phyloP scores from a whole-genome alignment of 2,113 vertebrate species.

The Lepisosteus osseus region DNA sequence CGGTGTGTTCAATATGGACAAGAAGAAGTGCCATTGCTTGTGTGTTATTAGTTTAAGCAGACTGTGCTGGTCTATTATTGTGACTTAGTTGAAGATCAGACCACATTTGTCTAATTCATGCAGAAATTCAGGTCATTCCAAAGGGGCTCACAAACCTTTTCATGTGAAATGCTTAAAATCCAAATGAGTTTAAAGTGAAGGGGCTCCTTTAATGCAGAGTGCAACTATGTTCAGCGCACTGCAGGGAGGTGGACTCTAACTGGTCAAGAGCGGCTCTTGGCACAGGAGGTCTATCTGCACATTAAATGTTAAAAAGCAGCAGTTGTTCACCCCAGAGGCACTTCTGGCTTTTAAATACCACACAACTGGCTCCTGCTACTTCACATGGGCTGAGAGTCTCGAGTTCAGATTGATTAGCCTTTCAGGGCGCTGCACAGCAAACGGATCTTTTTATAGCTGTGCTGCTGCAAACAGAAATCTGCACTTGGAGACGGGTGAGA shows the following conservation, averaged over 20 bases:
- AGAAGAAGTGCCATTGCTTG: no score
- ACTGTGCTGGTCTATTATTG: no score
- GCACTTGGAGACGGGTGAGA: not conserved
- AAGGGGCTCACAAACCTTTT: not conserved
- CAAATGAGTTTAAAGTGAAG: no score
- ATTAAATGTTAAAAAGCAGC: not conserved
- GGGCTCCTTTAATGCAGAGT: no score
- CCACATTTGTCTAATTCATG: no score
- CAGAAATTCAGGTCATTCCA: not conserved
- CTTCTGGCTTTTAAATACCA: not conserved
- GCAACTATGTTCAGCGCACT: not conserved
- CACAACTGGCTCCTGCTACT: not conserved
- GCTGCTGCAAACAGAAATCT: not conserved
- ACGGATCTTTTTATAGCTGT: not conserved
- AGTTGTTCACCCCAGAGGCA: not conserved
- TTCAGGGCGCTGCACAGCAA: not conserved
- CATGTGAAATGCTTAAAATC: no score
- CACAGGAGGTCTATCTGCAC: not conserved
- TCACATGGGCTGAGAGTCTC: not conserved
- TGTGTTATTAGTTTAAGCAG: no score
- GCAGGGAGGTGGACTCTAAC: not conserved
- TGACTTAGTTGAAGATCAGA: no score
- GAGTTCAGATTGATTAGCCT: not conserved
- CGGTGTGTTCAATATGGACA: no score
- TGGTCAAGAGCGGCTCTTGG: not conserved